phyloP scores from a whole-genome alignment of 2,113 vertebrate genomes.

The Oryzias javanicus region DNA sequence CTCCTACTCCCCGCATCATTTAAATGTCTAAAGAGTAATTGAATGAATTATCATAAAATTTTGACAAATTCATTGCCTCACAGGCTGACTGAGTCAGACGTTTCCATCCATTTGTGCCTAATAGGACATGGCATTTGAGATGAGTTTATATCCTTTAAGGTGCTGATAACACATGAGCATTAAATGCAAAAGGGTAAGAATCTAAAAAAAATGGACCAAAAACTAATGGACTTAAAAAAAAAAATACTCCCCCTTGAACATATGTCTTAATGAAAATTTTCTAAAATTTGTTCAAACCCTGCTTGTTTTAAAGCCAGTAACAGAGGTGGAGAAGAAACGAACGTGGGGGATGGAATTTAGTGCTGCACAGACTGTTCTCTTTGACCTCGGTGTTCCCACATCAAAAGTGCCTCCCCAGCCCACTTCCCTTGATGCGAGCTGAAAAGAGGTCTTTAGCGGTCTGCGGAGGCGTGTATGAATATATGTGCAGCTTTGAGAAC shows the following conservation, averaged over 20 bases:
- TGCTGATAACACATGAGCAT: slow-evolving; percentile 74
- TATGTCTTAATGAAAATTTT: slow-evolving; percentile 1
- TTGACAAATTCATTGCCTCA: slow-evolving; percentile 91
- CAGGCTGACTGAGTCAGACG: slow-evolving; percentile 71
- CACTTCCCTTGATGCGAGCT: slow-evolving; percentile 65
- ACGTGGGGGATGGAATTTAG: slow-evolving; percentile 78
- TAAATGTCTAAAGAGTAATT: slow-evolving; percentile 91
- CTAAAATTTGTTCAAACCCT: no score
- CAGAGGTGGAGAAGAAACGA: slow-evolving; percentile 66
- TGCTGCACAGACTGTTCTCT: slow-evolving; percentile 72
- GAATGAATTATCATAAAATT: slow-evolving; percentile 95
- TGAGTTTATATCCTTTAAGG: slow-evolving; percentile 83
- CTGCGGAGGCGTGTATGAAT: slow-evolving; percentile 55
- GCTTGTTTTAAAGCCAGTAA: slow-evolving; percentile 61
- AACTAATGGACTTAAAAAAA: slow-evolving; percentile 33
- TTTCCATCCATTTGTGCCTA: slow-evolving; percentile 81
- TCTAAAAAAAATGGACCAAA: slow-evolving; percentile 52
- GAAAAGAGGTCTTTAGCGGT: slow-evolving; percentile 61
- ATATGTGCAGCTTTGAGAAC: slow-evolving; percentile 52
- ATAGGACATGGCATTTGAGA: slow-evolving; percentile 92
- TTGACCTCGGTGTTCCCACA: slow-evolving; percentile 79
- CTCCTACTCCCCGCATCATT: slow-evolving; percentile 79
- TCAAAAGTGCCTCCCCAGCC: slow-evolving; percentile 73
- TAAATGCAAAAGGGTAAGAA: slow-evolving; percentile 37
- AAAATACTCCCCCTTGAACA: slow-evolving; percentile 48